Percentiles rank a stretch among this genome's conserved stretches.
Evolutionary conservation across 2,888 invertebrate genomes (phyloP).

Genomic region (Coelinius sp.): DNA sequence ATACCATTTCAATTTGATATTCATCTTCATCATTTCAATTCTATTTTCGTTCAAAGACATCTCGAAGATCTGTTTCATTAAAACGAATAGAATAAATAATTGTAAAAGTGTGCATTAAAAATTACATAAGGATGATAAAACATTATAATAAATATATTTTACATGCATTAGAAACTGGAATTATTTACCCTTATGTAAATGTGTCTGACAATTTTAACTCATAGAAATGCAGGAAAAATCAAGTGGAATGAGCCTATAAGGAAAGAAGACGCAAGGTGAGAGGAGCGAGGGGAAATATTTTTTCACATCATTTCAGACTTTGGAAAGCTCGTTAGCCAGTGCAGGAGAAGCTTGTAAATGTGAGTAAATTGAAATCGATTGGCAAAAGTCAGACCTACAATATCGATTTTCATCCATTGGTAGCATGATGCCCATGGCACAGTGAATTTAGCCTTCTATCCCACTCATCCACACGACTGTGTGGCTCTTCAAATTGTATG

Average conservation of each 20-base stretch:
- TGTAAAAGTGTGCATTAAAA: constrained; percentile 10
- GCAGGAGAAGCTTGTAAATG: constrained; percentile 64
- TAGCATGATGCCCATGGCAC: neutral
- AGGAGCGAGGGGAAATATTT: constrained; percentile 28
- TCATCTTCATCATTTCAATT: neutral
- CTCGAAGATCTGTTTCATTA: too few species aligned
- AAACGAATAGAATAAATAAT: neutral
- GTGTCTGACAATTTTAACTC: neutral
- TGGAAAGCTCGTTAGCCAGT: constrained; percentile 68
- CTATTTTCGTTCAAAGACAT: neutral
- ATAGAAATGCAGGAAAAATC: neutral
- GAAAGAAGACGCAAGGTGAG: constrained; percentile 22
- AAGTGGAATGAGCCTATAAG: neutral
- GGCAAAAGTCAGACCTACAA: constrained; percentile 44
- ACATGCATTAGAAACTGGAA: constrained; percentile 7
- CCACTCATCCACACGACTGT: neutral
- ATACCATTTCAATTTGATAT: neutral
- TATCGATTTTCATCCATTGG: constrained; percentile 41
- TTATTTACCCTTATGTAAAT: constrained; percentile 9
- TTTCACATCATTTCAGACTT: constrained; percentile 55
- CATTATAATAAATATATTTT: constrained; percentile 17
- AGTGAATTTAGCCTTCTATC: too few species aligned
- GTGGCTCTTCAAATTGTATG: too few species aligned
- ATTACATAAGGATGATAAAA: neutral
- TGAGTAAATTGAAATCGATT: constrained; percentile 70